Percentiles rank a stretch among this genome's conserved stretches.
These are phyloP conservation scores for Palloptera scutellata DNA, from an alignment of 2,888 invertebrate genomes.

Conservation along the genomic window DNA sequence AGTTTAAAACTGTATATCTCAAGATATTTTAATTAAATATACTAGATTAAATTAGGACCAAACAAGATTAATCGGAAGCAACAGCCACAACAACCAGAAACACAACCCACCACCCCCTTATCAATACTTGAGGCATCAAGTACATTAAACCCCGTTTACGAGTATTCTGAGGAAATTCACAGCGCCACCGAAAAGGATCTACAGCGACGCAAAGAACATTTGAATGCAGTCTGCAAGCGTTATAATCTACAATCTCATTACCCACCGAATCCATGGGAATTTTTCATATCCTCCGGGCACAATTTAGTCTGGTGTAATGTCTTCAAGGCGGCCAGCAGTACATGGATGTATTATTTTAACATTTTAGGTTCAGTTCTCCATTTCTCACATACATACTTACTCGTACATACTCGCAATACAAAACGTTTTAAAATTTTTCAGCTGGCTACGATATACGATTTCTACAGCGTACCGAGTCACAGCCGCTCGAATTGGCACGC, in stretches of 20 bases:
- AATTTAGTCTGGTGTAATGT: slow-evolving; percentile 79
- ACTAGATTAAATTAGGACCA: too few relatives aligned
- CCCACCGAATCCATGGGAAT: slow-evolving; percentile 76
- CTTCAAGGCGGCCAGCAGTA: slow-evolving; percentile 81
- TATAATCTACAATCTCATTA: slow-evolving; percentile 60
- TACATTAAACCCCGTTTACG: slow-evolving; percentile 63
- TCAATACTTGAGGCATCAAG: slow-evolving; percentile 37
- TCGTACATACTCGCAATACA: background rate
- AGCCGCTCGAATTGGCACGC: slow-evolving; percentile 74
- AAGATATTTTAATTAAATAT: too few relatives aligned
- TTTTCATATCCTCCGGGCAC: slow-evolving; percentile 74
- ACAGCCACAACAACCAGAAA: too few relatives aligned
- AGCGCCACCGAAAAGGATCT: slow-evolving; percentile 66
- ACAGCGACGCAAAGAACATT: slow-evolving; percentile 64
- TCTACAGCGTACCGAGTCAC: slow-evolving; percentile 69
- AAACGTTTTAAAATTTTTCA: slow-evolving; percentile 45
- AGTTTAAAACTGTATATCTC: too few relatives aligned
- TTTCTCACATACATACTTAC: too few relatives aligned
- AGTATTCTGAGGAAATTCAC: slow-evolving; percentile 64
- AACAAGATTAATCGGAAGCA: too few relatives aligned
- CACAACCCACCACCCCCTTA: too few relatives aligned
- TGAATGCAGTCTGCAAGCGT: slow-evolving; percentile 66
- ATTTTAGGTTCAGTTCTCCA: slow-evolving; percentile 75
- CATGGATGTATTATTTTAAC: slow-evolving; percentile 82
- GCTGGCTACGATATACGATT: slow-evolving; percentile 71